Evolutionary conservation across 1,140 invertebrate genomes (phyloP).

Genomic region (Acromyrmex echinatior): DNA sequence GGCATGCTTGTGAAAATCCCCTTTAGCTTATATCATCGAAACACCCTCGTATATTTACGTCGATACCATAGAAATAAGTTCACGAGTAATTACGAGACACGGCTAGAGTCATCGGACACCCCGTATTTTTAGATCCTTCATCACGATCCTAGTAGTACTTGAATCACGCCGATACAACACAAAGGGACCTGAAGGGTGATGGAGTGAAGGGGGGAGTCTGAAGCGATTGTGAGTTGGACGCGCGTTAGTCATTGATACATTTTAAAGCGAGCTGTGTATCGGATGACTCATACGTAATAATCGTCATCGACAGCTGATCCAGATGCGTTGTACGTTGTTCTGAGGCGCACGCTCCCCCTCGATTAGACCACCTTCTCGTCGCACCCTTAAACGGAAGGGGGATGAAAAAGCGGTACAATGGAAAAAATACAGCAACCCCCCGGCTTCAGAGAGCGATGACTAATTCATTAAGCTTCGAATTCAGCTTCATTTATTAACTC

Average conservation of each 20-base stretch:
- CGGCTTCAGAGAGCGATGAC: conserved; percentile 74
- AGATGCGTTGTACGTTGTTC: conserved; percentile 73
- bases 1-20: not conserved
- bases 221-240: conserved; percentile 66
- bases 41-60: not conserved
- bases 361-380: conserved; percentile 54
- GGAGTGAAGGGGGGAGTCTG: not conserved
- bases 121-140: conserved; percentile 41
- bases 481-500: conserved; percentile 62
- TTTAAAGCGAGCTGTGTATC: conserved; percentile 76
- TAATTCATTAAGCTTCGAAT: conserved; percentile 75
- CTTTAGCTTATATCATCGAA: conserved; percentile 1
- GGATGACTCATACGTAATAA: conserved; percentile 80
- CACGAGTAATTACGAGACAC: not conserved
- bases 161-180: conserved; percentile 40
- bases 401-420: conserved; percentile 72
- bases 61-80: conserved; percentile 15
- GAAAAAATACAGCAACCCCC: conserved; percentile 72
- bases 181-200: conserved; percentile 56
- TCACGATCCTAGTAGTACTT: conserved; percentile 44
- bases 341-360: conserved; percentile 64
- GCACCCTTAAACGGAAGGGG: conserved; percentile 57
- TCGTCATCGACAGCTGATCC: conserved; percentile 82
- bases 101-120: conserved; percentile 19
- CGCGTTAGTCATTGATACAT: conserved; percentile 81